A percentile compares a stretch with the other conserved stretches of the same genome.
phyloP scores from a whole-genome alignment of 1,140 invertebrate species.

The Episyrphus balteatus region DNA sequence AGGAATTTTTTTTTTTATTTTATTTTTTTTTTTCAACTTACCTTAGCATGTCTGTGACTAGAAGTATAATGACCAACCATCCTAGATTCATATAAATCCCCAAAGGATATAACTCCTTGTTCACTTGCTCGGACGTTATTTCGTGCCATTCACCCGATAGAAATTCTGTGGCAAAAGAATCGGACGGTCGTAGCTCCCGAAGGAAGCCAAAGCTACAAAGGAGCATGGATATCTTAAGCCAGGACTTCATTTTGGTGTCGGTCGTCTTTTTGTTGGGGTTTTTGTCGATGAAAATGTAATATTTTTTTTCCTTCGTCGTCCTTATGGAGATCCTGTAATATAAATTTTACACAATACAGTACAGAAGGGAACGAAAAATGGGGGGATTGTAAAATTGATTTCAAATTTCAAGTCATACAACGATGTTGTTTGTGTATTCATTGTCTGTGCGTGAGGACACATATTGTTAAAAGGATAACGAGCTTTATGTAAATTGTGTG shows the following conservation, averaged over 20 bases:
- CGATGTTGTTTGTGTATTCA: no score
- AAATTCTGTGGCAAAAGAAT: slow-evolving; percentile 71
- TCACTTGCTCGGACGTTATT: slow-evolving; percentile 54
- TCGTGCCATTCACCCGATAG: slow-evolving; percentile 59
- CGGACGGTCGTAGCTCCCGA: slow-evolving; percentile 71
- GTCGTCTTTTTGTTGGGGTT: no score
- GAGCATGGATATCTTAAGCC: slow-evolving; percentile 54
- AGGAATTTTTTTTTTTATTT: background rate
- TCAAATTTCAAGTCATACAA: no score
- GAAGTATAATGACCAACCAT: slow-evolving; percentile 60
- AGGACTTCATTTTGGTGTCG: slow-evolving; percentile 40
- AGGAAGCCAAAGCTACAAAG: slow-evolving; percentile 72
- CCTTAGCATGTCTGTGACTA: slow-evolving; percentile 69
- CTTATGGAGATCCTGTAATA: no score
- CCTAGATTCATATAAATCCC: slow-evolving; percentile 69
- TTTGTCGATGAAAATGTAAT: no score
- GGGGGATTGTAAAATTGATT: no score
- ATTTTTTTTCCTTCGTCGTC: no score
- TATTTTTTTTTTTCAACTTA: slow-evolving; percentile 40
- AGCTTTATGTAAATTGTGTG: no score
- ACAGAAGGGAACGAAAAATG: no score
- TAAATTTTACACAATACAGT: no score
- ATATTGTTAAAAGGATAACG: no score
- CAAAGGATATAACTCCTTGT: slow-evolving; percentile 67
- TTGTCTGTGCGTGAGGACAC: no score